Evolutionary conservation across 2,888 invertebrate genomes (phyloP).

Genomic region (Mythimna albipuncta): DNA sequence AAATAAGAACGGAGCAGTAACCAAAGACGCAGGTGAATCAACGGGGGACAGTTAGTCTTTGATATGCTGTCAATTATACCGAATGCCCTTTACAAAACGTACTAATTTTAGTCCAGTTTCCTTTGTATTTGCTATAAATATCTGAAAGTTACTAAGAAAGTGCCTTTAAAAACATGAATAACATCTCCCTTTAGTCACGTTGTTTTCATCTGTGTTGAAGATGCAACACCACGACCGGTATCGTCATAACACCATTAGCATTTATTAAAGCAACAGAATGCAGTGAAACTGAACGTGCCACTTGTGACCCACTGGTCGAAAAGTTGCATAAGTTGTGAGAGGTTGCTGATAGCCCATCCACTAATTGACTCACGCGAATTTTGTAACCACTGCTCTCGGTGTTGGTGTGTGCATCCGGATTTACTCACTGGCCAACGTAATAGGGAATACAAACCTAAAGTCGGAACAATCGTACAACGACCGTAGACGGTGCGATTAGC

Average conservation of each 20-base stretch:
- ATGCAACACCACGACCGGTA: slow-evolving; percentile 32
- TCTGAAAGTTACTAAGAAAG: slow-evolving; percentile 3
- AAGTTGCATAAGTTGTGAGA: slow-evolving; percentile 61
- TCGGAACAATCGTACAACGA: not conserved
- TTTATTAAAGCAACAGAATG: slow-evolving; percentile 51
- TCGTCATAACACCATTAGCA: slow-evolving; percentile 47
- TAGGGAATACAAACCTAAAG: slow-evolving; percentile 3
- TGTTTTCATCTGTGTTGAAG: slow-evolving; percentile 7
- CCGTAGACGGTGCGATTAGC: too few species aligned
- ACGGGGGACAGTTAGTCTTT: too few species aligned
- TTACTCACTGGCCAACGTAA: slow-evolving; percentile 28
- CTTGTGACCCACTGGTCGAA: slow-evolving; percentile 58
- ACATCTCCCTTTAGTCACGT: not conserved
- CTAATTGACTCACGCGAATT: slow-evolving; percentile 48
- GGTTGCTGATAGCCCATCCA: slow-evolving; percentile 56
- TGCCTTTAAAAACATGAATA: slow-evolving; percentile 1
- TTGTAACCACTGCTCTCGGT: slow-evolving; percentile 39
- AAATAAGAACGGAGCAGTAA: too few species aligned
- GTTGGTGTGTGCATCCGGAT: slow-evolving; percentile 40
- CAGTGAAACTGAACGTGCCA: slow-evolving; percentile 53
- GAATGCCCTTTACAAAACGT: too few species aligned
- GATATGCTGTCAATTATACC: too few species aligned
- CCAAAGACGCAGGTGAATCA: too few species aligned
- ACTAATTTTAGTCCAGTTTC: too few species aligned
- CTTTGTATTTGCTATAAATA: not conserved